Percentiles rank a stretch among this genome's conserved stretches.
Evolutionary conservation across 2,113 vertebrate species (phyloP).

Genomic region (Pygoscelis antarcticus): DNA sequence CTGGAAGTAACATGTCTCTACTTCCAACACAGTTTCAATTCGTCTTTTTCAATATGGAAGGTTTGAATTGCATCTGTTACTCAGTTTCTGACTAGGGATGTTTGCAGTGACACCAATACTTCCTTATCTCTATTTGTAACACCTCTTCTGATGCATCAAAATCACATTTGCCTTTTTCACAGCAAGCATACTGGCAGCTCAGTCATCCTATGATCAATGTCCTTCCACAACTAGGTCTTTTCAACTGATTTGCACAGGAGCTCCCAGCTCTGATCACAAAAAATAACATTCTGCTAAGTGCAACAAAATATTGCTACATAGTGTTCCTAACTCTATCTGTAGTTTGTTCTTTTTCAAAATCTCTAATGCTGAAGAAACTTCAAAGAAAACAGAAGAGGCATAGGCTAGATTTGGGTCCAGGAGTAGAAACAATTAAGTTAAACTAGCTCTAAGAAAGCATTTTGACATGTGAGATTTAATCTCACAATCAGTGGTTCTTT

Average conservation of each 20-base stretch:
- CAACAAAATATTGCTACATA: not conserved
- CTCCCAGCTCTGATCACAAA: not conserved
- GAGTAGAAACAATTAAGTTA: not conserved
- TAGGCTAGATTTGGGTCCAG: not conserved
- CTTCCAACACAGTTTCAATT: not conserved
- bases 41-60: not conserved
- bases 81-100: not conserved
- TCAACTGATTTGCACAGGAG: not conserved
- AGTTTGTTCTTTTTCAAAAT: not conserved
- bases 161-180: not conserved
- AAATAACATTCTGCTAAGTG: not conserved
- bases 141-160: not conserved
- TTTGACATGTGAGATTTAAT: not conserved
- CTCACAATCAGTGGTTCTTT: not conserved
- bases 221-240: not conserved
- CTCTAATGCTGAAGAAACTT: not conserved
- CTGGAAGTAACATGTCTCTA: not conserved
- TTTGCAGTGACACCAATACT: not conserved
- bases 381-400: not conserved
- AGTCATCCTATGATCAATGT: not conserved
- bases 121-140: not conserved
- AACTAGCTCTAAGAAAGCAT: not conserved
- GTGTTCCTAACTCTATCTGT: accelerated
- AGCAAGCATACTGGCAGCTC: not conserved
- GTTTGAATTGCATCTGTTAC: not conserved